Evolutionary conservation across 2,797 vertebrate genomes (phyloP).

Genomic region (Gorsachius magnificus): DNA sequence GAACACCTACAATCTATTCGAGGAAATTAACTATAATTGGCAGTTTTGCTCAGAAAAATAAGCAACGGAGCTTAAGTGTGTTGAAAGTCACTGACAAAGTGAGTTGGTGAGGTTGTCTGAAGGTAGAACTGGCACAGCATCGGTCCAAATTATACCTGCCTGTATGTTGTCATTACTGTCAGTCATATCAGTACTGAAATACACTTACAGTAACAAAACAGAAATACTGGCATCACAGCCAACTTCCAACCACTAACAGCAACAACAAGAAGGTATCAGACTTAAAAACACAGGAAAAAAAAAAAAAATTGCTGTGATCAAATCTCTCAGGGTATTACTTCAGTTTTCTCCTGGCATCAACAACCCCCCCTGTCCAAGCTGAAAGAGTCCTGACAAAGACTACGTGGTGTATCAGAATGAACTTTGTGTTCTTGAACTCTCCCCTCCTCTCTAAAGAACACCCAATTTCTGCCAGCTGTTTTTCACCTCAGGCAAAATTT

Average conservation of each 20-base stretch:
- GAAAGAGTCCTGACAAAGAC: neutral
- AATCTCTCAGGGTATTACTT: neutral
- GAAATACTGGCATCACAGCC: neutral
- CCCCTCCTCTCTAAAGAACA: neutral
- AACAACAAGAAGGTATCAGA: neutral
- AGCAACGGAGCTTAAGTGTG: neutral
- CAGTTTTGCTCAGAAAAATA: constrained; percentile 10
- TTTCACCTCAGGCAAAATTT: neutral
- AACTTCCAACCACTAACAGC: neutral
- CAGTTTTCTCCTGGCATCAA: neutral
- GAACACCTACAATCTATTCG: neutral
- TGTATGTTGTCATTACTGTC: neutral
- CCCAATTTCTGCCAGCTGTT: neutral
- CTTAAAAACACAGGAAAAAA: neutral
- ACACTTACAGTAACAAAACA: neutral
- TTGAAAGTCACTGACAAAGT: constrained; percentile 42
- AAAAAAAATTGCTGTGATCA: neutral
- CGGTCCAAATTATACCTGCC: neutral
- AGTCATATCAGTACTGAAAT: neutral
- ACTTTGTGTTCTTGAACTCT: neutral
- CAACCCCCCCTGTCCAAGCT: neutral
- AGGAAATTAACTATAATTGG: constrained; percentile 34
- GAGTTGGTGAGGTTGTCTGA: neutral
- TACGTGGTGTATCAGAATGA: neutral
- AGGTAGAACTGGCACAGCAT: neutral